phyloP scores from a whole-genome alignment of 2,888 invertebrate genomes.

The Scaptodrosophila latifasciaeformis region DNA sequence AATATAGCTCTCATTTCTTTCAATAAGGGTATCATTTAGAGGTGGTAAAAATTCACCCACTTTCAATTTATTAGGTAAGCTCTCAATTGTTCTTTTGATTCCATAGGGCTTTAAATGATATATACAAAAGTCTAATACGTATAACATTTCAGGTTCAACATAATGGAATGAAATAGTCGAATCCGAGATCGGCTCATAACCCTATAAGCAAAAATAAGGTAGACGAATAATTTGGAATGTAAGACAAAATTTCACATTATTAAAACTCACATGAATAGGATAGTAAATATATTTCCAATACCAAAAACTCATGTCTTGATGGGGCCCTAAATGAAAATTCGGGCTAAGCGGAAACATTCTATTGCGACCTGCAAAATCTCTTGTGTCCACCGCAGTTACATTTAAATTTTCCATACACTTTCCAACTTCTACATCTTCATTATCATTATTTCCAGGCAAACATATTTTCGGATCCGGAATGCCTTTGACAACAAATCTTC shows the following conservation, averaged over 20 bases:
- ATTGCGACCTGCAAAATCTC: constrained; percentile 88
- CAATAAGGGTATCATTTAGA: constrained; percentile 3
- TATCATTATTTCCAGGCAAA: too few relatives aligned
- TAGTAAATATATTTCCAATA: constrained; percentile 96
- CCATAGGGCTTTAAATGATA: too few relatives aligned
- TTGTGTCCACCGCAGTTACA: constrained; percentile 90
- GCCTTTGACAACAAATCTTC: background rate
- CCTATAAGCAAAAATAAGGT: constrained; percentile 37
- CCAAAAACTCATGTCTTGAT: constrained; percentile 89
- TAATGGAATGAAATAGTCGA: background rate
- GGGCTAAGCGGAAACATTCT: constrained; percentile 97
- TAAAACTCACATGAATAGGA: constrained; percentile 81
- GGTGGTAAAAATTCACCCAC: too few relatives aligned
- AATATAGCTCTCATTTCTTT: constrained; percentile 37
- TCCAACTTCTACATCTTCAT: constrained; percentile 76
- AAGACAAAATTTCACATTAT: too few relatives aligned
- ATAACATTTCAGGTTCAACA: constrained; percentile 18
- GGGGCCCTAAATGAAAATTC: too few relatives aligned
- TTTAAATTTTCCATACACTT: constrained; percentile 85
- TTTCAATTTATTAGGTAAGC: too few relatives aligned
- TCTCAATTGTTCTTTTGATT: too few relatives aligned
- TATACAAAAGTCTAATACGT: too few relatives aligned
- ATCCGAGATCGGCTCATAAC: constrained; percentile 80
- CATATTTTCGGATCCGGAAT: background rate
- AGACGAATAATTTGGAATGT: background rate